phyloP scores from a whole-genome alignment of 2,888 invertebrate species.

The Campoplex capitator region DNA sequence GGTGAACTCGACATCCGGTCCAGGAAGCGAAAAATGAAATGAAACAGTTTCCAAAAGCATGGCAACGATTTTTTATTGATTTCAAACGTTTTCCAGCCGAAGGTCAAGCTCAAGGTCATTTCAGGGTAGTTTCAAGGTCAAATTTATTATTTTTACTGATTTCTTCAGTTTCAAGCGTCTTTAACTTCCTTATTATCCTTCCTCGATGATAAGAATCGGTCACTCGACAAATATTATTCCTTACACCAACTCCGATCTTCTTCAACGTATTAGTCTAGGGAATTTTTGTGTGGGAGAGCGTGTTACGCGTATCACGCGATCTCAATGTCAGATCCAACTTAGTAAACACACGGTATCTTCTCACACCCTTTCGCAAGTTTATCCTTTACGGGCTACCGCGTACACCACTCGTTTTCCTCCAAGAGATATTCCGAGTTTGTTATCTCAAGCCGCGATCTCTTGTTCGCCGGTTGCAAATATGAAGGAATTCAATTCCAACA shows the following conservation, averaged over 20 bases:
- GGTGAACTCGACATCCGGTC: background rate
- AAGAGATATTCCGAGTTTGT: slow-evolving; percentile 46
- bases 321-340: slow-evolving; percentile 52
- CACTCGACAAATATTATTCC: slow-evolving; percentile 14
- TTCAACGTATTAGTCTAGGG: background rate
- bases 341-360: slow-evolving; percentile 46
- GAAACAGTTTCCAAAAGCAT: background rate
- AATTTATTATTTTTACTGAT: background rate
- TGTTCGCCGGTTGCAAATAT: slow-evolving; percentile 46
- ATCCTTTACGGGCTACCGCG: slow-evolving; percentile 67
- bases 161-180: background rate
- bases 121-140: background rate
- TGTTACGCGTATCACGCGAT: slow-evolving; percentile 66
- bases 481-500: slow-evolving; percentile 65
- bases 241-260: background rate
- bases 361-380: slow-evolving; percentile 38
- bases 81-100: background rate
- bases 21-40: background rate
- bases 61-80: background rate
- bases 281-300: slow-evolving; percentile 17
- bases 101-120: background rate
- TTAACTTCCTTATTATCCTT: background rate
- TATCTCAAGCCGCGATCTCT: slow-evolving; percentile 50
- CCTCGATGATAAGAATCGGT: background rate
- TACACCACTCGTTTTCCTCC: slow-evolving; percentile 42